phyloP scores from a whole-genome alignment of 2,888 invertebrate genomes.

The Chrysodeixis includens region DNA sequence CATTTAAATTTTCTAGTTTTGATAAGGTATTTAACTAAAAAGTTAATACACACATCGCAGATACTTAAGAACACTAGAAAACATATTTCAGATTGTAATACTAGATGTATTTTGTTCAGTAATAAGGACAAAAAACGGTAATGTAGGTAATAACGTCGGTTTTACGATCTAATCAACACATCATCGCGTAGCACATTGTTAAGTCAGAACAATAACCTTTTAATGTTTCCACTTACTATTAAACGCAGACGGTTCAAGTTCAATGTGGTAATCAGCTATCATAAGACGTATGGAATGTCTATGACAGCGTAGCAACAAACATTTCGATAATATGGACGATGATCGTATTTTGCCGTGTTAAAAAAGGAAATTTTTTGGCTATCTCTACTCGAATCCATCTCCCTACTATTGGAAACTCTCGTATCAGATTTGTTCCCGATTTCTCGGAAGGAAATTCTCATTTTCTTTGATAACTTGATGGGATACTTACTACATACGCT shows the following conservation, averaged over 20 bases:
- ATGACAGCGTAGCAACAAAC: neutral
- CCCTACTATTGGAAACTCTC: too few relatives aligned
- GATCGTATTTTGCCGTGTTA: neutral
- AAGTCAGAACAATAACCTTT: slow-evolving; percentile 7
- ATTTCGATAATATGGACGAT: too few relatives aligned
- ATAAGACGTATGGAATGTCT: neutral
- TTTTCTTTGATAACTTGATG: neutral
- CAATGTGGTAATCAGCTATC: neutral
- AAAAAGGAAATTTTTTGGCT: neutral
- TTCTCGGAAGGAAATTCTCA: neutral
- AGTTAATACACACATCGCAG: neutral
- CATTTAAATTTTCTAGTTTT: too few relatives aligned
- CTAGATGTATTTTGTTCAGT: neutral
- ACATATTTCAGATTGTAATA: neutral
- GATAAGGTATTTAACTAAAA: too few relatives aligned
- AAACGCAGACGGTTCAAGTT: neutral
- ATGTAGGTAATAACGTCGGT: neutral
- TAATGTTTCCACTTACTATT: slow-evolving; percentile 2
- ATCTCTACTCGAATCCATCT: neutral
- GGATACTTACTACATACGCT: slow-evolving; percentile 95
- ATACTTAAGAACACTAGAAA: neutral
- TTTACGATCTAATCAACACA: neutral
- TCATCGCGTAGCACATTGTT: slow-evolving; percentile 2
- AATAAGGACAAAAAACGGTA: neutral
- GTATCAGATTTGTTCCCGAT: too few relatives aligned